Evolutionary conservation across 1,140 invertebrate genomes (phyloP), one percentile per base, ranked within the genome.

Genomic region (Trichogramma pretiosum): DNA sequence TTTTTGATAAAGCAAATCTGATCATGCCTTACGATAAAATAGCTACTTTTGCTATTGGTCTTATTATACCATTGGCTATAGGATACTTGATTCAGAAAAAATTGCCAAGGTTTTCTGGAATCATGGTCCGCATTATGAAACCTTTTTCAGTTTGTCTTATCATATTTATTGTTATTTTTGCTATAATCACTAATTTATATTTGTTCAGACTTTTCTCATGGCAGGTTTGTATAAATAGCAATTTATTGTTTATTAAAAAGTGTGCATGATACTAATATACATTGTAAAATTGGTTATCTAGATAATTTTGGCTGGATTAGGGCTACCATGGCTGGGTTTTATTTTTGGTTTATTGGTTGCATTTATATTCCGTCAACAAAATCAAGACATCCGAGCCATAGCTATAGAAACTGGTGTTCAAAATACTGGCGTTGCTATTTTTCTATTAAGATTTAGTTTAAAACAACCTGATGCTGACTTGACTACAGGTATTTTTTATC

Each of bases 381-480:
- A 72, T 24, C 59, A 72, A 14, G 86, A 95, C 60, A 72, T 82
- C 7, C 70, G 92, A 2, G 89, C 93, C 3, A 93, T 97, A 56
- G 82, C 87, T 5, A 84, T 96, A 48, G 93, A 97, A 74, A 93
- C 91, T 13, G 93, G 93, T 32, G 83, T 96, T 42, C 93, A 96
- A 70, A 96, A 97, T 70, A 94, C 92, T 0, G 93, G 92, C 16
- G 89, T 95, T 53, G 78, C 89, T 0, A 92, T 95, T 56, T 85
- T 93, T 61, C 69, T 96, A 42, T 70, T 94, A 14, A 70, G 80
- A 45, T 81, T 82, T 64, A 76, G 80, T 33, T 67, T 88, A 22
- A 69, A 71, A 5, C 82, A 86, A 58, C 86, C 86, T 5, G 77
- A 80, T 55, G 83, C 83, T 1, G 87, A 89, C 73, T 67, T 89